Conservation (phyloP, 2,797 vertebrate genomes). For the Florisuga fusca region DNA sequence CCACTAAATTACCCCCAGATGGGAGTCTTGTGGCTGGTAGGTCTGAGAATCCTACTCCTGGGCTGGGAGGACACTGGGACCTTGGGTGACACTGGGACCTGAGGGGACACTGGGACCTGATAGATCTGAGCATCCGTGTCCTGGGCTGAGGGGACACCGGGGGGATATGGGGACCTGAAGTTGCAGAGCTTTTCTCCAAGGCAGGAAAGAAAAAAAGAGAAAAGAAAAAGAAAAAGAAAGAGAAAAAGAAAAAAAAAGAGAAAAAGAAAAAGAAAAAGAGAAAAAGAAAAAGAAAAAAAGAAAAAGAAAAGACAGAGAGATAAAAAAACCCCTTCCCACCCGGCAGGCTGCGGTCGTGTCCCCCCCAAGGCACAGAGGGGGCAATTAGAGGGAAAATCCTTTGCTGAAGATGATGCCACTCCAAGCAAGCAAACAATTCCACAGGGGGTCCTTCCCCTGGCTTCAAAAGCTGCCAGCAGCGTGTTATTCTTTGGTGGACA, state of each 20-base stretch:
- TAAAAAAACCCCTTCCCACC: background rate
- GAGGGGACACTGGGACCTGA: background rate
- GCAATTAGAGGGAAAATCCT: constrained; percentile 31
- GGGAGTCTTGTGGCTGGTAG: background rate
- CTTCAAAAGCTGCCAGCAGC: constrained; percentile 23
- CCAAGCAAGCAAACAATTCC: constrained; percentile 43
- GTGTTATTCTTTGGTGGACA: constrained; percentile 52
- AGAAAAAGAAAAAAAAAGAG: too few species aligned
- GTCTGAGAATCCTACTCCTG: background rate
- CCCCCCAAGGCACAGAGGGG: background rate
- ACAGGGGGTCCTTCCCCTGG: constrained; percentile 15
- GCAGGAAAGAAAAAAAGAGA: background rate
- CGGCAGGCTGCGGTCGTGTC: background rate
- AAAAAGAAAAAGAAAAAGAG: too few species aligned
- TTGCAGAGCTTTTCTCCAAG: background rate
- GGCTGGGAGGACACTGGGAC: too few species aligned
- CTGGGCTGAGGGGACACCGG: background rate
- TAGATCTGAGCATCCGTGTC: background rate
- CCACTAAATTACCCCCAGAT: background rate
- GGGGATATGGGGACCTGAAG: background rate
- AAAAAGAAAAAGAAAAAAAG: too few species aligned
- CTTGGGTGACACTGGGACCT: background rate
- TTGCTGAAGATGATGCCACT: constrained; percentile 5
- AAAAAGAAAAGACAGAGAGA: background rate
- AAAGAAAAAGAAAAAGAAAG: background rate